Conservation (phyloP, 2,797 vertebrate species). For the Vultur gryphus region DNA sequence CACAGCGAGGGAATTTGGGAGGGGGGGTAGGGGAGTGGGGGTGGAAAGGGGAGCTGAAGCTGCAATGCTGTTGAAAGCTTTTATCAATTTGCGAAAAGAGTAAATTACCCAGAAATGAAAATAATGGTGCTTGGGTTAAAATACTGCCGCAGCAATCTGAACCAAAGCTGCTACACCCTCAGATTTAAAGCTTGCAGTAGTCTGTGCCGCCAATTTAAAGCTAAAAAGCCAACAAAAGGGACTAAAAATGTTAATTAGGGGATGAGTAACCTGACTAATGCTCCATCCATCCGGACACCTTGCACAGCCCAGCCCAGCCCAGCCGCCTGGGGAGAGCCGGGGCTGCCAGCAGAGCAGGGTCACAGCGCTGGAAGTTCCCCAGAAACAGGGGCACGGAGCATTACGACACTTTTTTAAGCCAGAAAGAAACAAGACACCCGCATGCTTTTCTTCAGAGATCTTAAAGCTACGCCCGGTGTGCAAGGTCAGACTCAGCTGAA, state of each 20-base stretch:
- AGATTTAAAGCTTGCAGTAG: neutral
- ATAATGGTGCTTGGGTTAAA: neutral
- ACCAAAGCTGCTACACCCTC: neutral
- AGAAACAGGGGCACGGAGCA: rapidly evolving
- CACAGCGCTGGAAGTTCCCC: neutral
- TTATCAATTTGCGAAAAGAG: neutral
- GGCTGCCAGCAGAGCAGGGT: neutral
- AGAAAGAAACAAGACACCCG: too few species aligned
- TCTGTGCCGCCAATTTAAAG: neutral
- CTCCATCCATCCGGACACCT: neutral
- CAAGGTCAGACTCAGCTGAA: too few species aligned
- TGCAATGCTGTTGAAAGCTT: neutral
- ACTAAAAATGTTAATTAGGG: neutral
- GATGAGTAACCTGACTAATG: neutral
- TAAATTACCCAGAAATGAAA: neutral
- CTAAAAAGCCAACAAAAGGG: neutral
- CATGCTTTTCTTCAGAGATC: too few species aligned
- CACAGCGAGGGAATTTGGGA: neutral
- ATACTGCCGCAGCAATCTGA: neutral
- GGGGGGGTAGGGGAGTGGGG: rapidly evolving
- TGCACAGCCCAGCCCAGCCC: neutral
- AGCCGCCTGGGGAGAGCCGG: neutral
- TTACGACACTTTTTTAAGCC: neutral
- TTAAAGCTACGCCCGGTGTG: neutral
- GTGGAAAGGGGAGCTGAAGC: neutral